Base-by-base conservation (phyloP, 2,113 vertebrate genomes). In the Notechis scutatus region DNA sequence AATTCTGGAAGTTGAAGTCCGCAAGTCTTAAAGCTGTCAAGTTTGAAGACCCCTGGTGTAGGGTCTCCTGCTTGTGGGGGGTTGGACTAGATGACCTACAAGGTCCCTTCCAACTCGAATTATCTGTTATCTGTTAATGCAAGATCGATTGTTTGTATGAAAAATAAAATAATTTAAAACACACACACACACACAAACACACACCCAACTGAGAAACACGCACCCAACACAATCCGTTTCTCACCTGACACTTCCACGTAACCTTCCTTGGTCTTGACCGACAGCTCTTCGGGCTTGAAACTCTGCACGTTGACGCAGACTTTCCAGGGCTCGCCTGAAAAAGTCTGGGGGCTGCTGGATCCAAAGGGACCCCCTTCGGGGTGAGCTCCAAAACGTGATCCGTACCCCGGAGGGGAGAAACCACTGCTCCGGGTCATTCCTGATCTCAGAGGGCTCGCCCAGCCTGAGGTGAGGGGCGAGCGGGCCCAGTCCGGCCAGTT, bases 241-340 rank as follows among this genome's bases (percentile, higher is more conserved):
- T 99, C 97, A 99, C 99, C 99, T 95, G 99, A 99, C 88, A 99
- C 99, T 95, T 99, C 99, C 47, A 99, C 99, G 23, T 99, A 99
- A 4, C 99, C 98, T 0, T 99, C 99, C 95, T 98, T 99, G 85
- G 99, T 99, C 96, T 99, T 99, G 90, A 99, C 98, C 0, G 97
- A 97, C 91, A 99, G 96, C 94, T 99, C 99, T 96, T 99, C 99
- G 0, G 99, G 98, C 91, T 98, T 98, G 97, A 99, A 99, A 98
- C 98, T 99, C 97, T 99, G 99, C 92, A 99, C 99, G 23, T 99
- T 99, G 92, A 99, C 99, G 14, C 99, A 99, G n/a, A 99, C 99
- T 94, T 99, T 99, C 99, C 99, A 99, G 18, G 99, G 99, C 94
- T 99, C 99, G 0, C 98, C 98, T 0, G 98, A 97, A 81, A 97